Percentiles rank a stretch among this genome's conserved stretches.
phyloP scores from a whole-genome alignment of 2,888 invertebrate genomes.

The Adineta ricciae region DNA sequence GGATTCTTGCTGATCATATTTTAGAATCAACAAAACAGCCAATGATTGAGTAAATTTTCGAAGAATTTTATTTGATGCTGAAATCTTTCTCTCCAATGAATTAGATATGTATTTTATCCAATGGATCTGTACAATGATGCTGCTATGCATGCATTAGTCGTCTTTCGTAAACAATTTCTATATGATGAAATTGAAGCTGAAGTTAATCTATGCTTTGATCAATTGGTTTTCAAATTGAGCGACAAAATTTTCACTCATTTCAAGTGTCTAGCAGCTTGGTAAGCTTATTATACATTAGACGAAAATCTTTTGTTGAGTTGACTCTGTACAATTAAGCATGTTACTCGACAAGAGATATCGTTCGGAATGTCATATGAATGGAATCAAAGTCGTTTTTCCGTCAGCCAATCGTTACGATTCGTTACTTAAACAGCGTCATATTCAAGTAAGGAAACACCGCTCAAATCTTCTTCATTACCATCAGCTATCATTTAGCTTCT shows the following conservation, averaged over 20 bases:
- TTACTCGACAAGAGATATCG: not conserved
- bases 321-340: not conserved
- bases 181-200: constrained; percentile 98
- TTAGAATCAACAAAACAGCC: constrained; percentile 87
- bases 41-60: constrained; percentile 74
- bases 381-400: constrained; percentile 28
- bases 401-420: constrained; percentile 83
- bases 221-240: constrained; percentile 81
- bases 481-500: constrained; percentile 59
- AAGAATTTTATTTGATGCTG: constrained; percentile 48
- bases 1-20: constrained; percentile 96
- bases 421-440: constrained; percentile 81
- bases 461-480: too few relatives aligned
- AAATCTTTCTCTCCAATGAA: constrained; percentile 37
- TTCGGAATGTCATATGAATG: constrained; percentile 8
- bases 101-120: constrained; percentile 84
- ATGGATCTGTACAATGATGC: constrained; percentile 95
- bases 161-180: constrained; percentile 90
- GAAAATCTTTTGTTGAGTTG: too few relatives aligned
- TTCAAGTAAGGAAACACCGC: constrained; percentile 57
- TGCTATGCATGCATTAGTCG: constrained; percentile 86
- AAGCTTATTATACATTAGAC: constrained; percentile 32
- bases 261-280: constrained; percentile 85
- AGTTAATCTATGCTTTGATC: constrained; percentile 96
- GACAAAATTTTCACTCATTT: constrained; percentile 96